Percentiles rank a stretch among this genome's conserved stretches.
phyloP scores from a whole-genome alignment of 1,140 invertebrate species.

The Procambarus virginalis region DNA sequence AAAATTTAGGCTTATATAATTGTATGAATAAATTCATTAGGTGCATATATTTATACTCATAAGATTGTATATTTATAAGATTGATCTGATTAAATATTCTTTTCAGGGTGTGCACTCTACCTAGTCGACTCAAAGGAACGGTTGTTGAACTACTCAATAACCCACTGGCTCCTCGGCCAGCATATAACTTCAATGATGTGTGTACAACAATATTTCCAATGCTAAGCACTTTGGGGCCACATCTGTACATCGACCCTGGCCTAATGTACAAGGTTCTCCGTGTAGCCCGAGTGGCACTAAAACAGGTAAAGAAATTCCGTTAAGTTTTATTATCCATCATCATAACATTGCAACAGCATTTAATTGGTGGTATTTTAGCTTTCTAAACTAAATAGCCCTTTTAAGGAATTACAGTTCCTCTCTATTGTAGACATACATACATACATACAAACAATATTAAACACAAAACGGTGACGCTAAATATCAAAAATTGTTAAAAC shows the following conservation, averaged over 20 bases:
- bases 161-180: conserved; percentile 78
- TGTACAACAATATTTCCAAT: conserved; percentile 89
- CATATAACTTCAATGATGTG: conserved; percentile 82
- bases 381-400: no score
- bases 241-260: conserved; percentile 89
- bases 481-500: no score
- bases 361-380: no score
- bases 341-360: no score
- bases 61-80: not conserved
- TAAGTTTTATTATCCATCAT: no score
- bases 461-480: no score
- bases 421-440: no score
- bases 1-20: no score
- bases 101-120: conserved; percentile 82
- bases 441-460: no score
- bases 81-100: not conserved
- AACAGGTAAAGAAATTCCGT: conserved; percentile 72
- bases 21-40: no score
- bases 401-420: no score
- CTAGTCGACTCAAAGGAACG: conserved; percentile 81
- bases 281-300: conserved; percentile 77
- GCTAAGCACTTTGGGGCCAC: conserved; percentile 88
- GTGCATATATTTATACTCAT: no score
- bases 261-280: conserved; percentile 90
- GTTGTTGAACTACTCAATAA: conserved; percentile 76